Evolutionary conservation across 2,113 vertebrate genomes (phyloP).

Genomic region (Pollimyrus isidori): DNA sequence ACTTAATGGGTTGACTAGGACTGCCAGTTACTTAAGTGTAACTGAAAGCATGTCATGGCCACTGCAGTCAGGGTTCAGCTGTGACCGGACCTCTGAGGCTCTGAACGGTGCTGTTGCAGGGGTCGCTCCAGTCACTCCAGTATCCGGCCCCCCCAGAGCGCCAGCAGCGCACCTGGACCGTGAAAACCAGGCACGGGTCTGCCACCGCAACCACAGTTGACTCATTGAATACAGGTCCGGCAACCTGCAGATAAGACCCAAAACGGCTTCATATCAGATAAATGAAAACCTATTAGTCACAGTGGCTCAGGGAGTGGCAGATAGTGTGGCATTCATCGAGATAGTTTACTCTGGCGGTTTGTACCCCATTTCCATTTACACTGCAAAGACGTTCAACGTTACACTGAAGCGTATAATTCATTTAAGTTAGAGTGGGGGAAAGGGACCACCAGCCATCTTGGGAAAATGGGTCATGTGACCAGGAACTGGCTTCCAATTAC

Average conservation of each 20-base stretch:
- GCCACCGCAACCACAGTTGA: slow-evolving; percentile 40
- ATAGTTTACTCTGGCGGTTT: not conserved
- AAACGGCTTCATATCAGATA: not conserved
- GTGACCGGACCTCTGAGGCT: slow-evolving; percentile 68
- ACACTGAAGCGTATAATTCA: not conserved
- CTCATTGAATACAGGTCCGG: slow-evolving; percentile 31
- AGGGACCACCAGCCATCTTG: not conserved
- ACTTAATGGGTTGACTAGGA: not conserved
- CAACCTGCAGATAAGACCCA: slow-evolving; percentile 40
- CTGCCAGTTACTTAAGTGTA: not conserved
- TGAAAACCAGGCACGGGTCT: slow-evolving; percentile 61
- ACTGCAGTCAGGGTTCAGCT: not conserved
- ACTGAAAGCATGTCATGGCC: not conserved
- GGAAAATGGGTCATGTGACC: not conserved
- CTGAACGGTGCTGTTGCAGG: slow-evolving; percentile 49
- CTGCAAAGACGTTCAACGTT: not conserved
- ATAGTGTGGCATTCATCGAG: not conserved
- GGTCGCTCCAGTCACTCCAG: slow-evolving; percentile 81
- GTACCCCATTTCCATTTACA: not conserved
- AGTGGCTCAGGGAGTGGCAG: not conserved
- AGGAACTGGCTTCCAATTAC: not conserved
- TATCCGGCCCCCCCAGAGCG: slow-evolving; percentile 53
- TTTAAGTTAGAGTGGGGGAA: not conserved
- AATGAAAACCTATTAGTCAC: not conserved
- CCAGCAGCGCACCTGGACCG: slow-evolving; percentile 70